phyloP scores from a whole-genome alignment of 2,113 vertebrate species.

The Narcine bancroftii region DNA sequence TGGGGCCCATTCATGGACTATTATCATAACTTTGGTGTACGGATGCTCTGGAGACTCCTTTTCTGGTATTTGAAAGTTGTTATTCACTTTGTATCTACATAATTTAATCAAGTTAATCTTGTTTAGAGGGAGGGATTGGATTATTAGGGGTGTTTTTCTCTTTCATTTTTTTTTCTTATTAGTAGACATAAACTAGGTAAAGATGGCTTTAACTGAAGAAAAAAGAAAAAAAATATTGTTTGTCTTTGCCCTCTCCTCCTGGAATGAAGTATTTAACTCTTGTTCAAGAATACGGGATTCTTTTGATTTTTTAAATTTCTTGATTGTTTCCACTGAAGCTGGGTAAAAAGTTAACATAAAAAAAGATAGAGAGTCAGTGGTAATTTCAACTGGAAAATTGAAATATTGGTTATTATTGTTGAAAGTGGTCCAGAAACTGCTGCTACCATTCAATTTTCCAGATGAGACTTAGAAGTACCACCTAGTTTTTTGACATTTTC shows the following conservation, averaged over 20 bases:
- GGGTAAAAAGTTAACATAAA: background rate
- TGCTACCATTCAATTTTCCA: background rate
- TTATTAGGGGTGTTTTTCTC: too few species aligned
- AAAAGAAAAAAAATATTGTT: too few species aligned
- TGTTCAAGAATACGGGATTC: background rate
- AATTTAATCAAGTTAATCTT: too few species aligned
- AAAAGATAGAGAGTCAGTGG: background rate
- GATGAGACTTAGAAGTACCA: background rate
- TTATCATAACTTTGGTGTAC: too few species aligned
- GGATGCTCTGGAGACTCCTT: too few species aligned
- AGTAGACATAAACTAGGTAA: too few species aligned
- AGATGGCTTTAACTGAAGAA: too few species aligned
- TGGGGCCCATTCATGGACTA: too few species aligned
- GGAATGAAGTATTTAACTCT: background rate
- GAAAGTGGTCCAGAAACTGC: background rate
- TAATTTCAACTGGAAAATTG: conserved; percentile 11
- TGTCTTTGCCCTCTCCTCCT: background rate
- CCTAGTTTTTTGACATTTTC: background rate
- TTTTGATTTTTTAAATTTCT: background rate
- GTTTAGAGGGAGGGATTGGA: too few species aligned
- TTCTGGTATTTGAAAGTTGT: too few species aligned
- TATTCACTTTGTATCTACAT: too few species aligned
- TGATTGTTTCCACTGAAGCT: background rate
- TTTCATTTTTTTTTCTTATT: too few species aligned
- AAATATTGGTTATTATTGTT: conserved; percentile 14